Evolutionary conservation across 2,113 vertebrate species (phyloP), one percentile per base, ranked within the genome.

Genomic region (Origma solitaria): DNA sequence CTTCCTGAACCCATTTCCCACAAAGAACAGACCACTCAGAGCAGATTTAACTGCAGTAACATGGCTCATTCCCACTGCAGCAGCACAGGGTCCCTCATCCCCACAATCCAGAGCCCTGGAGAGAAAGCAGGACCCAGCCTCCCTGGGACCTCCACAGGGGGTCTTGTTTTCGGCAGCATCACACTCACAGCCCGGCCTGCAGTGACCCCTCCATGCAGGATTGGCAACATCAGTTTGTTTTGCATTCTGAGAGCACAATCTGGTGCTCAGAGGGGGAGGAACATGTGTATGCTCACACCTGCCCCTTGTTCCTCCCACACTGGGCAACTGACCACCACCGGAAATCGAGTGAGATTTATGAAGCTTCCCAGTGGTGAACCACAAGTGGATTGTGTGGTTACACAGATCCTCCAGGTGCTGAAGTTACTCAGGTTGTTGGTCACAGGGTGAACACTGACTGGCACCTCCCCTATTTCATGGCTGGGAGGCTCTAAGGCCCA

Each of bases 171-270:
- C 1, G 10, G 57, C 44, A 85, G 17, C 11, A 4, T 16, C 49
- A 9, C 1, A 0, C 19, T 25, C 24, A 27, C 15, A 47, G 38
- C 51, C 53, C 0, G 0, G 30, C 19, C 28, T 8, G 3, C 21
- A 60, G 44, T 1, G 2, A 69, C 9, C 11, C 35, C 40, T 81
- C 6, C 3, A 15, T 1, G 6, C 4, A 5, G 37, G 27, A 40
- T 7, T 40, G 53, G 76, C 50, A 47, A 16, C 12, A 5, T 15
- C 0, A 1, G 40, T 47, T 54, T 25, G 19, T 49, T 76, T 13
- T 54, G 53, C 20, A 38, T 54, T 66, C 54, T 35, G 54, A 68
- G 47, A 61, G 62, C n/a, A 76, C 30, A 3, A 4, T n/a, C 11
- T 19, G 45, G 37, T 35, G 10, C 60, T 58, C 14, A 10, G 40